These are phyloP conservation scores for Elephas maximus DNA, from an alignment of 2,113 vertebrate genomes.

Conservation along the genomic window DNA sequence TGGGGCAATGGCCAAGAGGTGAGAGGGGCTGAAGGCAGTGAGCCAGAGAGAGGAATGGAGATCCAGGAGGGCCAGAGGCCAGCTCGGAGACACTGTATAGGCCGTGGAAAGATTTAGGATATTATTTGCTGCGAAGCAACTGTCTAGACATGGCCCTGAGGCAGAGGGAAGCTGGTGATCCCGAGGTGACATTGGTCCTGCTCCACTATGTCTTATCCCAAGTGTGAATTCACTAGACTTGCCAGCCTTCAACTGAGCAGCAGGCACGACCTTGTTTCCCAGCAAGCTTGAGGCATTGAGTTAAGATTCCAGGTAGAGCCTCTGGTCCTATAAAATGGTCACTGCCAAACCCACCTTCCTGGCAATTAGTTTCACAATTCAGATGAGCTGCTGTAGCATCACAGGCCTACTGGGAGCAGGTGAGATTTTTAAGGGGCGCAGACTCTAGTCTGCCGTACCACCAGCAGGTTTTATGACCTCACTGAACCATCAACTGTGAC, in stretches of 20 bases:
- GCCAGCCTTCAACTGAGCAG: not conserved
- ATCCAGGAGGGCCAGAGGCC: not conserved
- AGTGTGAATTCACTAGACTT: not conserved
- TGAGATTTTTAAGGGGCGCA: not conserved
- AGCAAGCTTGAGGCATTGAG: not conserved
- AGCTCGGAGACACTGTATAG: not conserved
- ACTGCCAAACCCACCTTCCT: not conserved
- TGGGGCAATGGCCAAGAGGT: not conserved
- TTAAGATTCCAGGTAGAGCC: not conserved
- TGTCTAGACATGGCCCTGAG: not conserved
- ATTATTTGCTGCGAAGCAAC: not conserved
- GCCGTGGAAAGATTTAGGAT: not conserved
- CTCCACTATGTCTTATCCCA: not conserved
- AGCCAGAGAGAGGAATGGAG: accelerated
- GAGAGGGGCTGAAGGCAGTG: not conserved
- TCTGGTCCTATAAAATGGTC: not conserved
- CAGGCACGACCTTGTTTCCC: no score
- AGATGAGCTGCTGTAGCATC: not conserved
- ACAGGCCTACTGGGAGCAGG: not conserved
- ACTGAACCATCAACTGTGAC: not conserved
- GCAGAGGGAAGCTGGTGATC: not conserved
- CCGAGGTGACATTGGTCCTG: not conserved
- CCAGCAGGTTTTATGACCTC: not conserved
- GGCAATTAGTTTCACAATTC: not conserved
- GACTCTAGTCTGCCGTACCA: not conserved